Conservation (phyloP, 1,140 invertebrate species). For the Lasioglossum albipes region DNA sequence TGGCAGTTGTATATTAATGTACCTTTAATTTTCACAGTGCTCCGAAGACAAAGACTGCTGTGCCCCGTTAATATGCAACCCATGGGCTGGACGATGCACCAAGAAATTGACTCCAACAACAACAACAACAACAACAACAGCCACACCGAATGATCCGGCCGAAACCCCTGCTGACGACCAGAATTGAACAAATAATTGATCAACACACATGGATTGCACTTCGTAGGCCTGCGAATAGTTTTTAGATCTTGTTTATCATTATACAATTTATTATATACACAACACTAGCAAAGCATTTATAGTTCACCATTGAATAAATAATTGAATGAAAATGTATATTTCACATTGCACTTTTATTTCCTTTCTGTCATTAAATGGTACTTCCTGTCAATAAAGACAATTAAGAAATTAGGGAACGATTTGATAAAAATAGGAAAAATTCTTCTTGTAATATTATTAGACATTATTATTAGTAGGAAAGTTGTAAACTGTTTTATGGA, state of each 20-base stretch:
- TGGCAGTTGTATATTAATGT: background rate
- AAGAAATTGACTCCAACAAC: background rate
- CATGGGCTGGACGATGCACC: slow-evolving; percentile 43
- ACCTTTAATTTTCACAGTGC: slow-evolving; percentile 44
- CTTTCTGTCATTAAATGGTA: too few species aligned
- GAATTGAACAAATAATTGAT: background rate
- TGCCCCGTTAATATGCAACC: slow-evolving; percentile 36
- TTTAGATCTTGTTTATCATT: background rate
- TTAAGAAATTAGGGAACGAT: too few species aligned
- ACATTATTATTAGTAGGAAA: too few species aligned
- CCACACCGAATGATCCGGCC: too few species aligned
- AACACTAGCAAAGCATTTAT: background rate
- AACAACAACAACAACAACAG: too few species aligned
- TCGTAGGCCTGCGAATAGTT: slow-evolving; percentile 12
- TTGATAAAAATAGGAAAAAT: too few species aligned
- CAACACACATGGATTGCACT: background rate
- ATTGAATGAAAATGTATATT: background rate
- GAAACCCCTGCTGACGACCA: background rate
- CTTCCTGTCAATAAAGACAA: too few species aligned
- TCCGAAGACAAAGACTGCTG: slow-evolving; percentile 39
- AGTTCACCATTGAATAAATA: background rate
- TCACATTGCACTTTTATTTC: too few species aligned
- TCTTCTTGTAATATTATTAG: too few species aligned
- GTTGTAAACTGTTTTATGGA: too few species aligned
- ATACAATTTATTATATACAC: background rate